Conservation (phyloP, 2,113 vertebrate genomes). For the Erythrolamprus reginae region DNA sequence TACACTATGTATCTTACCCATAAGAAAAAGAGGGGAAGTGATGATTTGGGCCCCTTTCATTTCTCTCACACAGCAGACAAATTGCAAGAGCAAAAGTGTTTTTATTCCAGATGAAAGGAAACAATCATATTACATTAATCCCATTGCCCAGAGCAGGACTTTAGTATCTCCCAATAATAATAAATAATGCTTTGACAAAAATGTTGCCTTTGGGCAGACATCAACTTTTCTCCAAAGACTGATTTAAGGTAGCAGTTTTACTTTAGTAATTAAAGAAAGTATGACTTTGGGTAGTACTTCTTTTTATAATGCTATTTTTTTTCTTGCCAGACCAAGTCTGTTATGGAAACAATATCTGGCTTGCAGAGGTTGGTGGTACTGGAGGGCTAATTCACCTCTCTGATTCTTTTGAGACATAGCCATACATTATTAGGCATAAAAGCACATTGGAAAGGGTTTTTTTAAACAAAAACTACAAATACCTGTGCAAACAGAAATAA, state of each 20-base stretch:
- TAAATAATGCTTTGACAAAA: neutral
- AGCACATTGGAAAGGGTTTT: neutral
- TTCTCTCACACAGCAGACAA: slow-evolving; percentile 8
- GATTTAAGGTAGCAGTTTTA: neutral
- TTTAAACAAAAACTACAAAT: neutral
- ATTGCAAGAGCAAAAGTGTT: slow-evolving; percentile 15
- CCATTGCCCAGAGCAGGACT: neutral
- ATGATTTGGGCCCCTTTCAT: slow-evolving; percentile 4
- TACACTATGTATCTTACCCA: slow-evolving; percentile 54
- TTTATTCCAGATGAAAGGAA: slow-evolving; percentile 11
- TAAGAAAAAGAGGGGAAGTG: slow-evolving; percentile 49
- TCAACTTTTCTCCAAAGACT: neutral
- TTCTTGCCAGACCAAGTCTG: neutral
- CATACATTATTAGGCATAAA: neutral
- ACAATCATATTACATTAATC: neutral
- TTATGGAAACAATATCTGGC: neutral
- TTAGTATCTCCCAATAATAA: neutral
- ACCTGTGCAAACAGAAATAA: neutral
- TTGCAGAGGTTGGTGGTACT: neutral
- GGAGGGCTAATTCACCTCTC: neutral
- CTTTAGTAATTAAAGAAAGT: neutral
- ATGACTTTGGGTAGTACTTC: neutral
- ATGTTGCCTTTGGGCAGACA: neutral
- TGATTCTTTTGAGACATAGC: neutral
- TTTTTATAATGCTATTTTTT: neutral